Conservation (phyloP, 2,888 invertebrate genomes). For the Trissonchulus sp. region DNA sequence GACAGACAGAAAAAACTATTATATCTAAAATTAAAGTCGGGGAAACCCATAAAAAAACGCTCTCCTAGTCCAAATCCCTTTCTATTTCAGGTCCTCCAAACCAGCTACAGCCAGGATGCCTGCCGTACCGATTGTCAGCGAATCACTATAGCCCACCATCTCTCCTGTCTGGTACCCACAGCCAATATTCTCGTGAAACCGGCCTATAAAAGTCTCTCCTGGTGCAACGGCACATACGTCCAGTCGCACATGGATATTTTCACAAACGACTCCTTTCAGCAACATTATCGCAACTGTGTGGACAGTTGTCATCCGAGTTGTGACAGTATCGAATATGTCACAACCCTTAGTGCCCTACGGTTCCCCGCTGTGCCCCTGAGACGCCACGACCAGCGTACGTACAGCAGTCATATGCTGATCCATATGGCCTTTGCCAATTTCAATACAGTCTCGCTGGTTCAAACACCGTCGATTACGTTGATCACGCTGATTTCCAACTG, state of each 20-base stretch:
- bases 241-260: not conserved
- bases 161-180: not conserved
- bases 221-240: not conserved
- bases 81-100: not conserved
- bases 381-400: not conserved
- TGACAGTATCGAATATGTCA: not conserved
- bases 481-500: not conserved
- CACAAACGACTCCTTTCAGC: not conserved
- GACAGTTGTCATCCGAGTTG: not conserved
- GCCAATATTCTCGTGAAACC: not conserved
- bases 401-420: not conserved
- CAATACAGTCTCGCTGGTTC: not conserved
- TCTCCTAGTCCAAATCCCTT: no score
- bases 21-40: no score
- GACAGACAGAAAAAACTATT: no score
- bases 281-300: not conserved
- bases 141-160: not conserved
- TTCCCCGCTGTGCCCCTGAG: not conserved
- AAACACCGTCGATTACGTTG: not conserved
- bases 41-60: no score
- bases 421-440: not conserved
- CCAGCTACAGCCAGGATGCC: not conserved
- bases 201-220: not conserved
- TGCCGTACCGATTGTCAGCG: not conserved
- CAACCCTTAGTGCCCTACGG: not conserved